phyloP scores from a whole-genome alignment of 2,797 vertebrate species.

The Centroberyx gerrardi region DNA sequence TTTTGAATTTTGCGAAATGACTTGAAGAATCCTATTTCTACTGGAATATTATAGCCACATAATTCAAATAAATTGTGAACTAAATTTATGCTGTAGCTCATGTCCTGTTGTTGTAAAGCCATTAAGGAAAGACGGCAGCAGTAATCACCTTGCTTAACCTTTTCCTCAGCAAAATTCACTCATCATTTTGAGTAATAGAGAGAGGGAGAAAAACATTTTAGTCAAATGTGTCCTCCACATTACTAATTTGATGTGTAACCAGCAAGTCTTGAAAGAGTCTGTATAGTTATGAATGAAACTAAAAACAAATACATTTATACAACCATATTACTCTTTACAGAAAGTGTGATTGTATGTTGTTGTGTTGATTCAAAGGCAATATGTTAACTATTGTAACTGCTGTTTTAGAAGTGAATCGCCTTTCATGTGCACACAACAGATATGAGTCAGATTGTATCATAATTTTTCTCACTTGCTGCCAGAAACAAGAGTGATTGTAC shows the following conservation, averaged over 20 bases:
- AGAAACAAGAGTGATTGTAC: constrained; percentile 25
- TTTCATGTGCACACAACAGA: not conserved
- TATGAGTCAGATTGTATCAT: constrained; percentile 4
- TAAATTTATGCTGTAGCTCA: not conserved
- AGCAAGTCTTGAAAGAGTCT: not conserved
- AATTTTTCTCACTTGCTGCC: not conserved
- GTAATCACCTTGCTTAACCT: constrained; percentile 32
- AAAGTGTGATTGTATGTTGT: constrained; percentile 33
- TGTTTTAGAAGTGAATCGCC: not conserved
- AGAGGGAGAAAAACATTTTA: constrained; percentile 27
- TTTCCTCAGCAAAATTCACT: not conserved
- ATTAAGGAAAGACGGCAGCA: constrained; percentile 13
- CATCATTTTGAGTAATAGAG: constrained; percentile 30
- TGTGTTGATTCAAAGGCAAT: constrained; percentile 14
- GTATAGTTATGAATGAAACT: constrained; percentile 28
- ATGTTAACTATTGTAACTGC: constrained; percentile 1
- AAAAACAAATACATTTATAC: constrained; percentile 53
- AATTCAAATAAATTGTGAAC: not conserved
- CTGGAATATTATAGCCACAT: too few species aligned
- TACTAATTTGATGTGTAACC: constrained; percentile 32
- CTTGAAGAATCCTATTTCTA: too few species aligned
- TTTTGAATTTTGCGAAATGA: too few species aligned
- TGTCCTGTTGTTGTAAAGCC: constrained; percentile 35
- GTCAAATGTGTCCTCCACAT: constrained; percentile 19
- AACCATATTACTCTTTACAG: constrained; percentile 9